These are phyloP conservation scores for Furnarius figulus DNA, from an alignment of 2,113 vertebrate genomes.

Conservation along the genomic window DNA sequence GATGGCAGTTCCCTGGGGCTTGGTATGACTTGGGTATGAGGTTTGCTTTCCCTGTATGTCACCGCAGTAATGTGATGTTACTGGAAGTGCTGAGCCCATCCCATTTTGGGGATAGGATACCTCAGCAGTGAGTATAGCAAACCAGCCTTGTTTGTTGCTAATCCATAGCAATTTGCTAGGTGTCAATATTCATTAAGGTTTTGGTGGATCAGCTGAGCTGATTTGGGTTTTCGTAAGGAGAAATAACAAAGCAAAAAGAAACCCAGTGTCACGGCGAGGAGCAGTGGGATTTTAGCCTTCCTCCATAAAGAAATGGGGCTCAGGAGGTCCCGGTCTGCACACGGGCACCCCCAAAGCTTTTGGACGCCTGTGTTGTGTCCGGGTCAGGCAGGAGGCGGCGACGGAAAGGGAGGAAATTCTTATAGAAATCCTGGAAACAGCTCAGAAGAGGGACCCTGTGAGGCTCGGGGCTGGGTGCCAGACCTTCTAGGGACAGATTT, in stretches of 20 bases:
- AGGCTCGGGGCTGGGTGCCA: too few species aligned
- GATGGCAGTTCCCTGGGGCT: background rate
- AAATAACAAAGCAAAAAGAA: background rate
- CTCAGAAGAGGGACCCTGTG: too few species aligned
- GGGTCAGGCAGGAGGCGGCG: fast-evolving
- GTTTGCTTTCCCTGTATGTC: background rate
- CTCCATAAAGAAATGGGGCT: background rate
- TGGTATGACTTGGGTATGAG: background rate
- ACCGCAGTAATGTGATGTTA: background rate
- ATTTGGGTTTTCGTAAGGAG: background rate
- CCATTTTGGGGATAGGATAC: background rate
- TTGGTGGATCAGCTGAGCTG: background rate
- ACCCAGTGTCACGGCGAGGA: fast-evolving
- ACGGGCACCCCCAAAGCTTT: background rate
- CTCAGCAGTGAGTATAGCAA: background rate
- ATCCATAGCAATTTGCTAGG: background rate
- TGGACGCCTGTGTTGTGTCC: background rate
- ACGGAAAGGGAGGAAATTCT: background rate
- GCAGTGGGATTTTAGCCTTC: background rate
- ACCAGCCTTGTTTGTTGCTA: background rate
- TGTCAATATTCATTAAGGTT: background rate
- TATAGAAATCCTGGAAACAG: background rate
- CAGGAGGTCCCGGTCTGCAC: background rate
- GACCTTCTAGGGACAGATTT: background rate
- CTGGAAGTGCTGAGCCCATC: background rate